Evolutionary conservation across 2,888 invertebrate genomes (phyloP).

Genomic region (Acronicta aceris): DNA sequence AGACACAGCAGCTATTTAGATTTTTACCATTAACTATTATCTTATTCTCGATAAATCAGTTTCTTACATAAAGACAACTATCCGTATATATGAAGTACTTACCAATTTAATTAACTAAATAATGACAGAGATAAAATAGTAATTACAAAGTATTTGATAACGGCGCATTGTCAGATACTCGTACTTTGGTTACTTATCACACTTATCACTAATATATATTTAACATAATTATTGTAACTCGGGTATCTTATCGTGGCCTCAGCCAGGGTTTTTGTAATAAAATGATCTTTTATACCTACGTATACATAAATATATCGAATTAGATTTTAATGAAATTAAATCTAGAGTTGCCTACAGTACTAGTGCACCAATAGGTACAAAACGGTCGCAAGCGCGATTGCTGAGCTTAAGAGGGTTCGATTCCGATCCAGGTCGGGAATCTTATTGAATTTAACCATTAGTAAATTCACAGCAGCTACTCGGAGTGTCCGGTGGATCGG

Average conservation of each 20-base stretch:
- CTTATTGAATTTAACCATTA: too few relatives aligned
- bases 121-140: conserved; percentile 48
- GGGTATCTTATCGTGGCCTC: conserved; percentile 49
- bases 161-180: conserved; percentile 53
- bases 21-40: not conserved
- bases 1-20: too few relatives aligned
- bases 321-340: not conserved
- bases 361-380: too few relatives aligned
- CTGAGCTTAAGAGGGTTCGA: too few relatives aligned
- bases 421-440: too few relatives aligned
- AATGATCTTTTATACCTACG: conserved; percentile 12
- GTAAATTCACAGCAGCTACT: too few relatives aligned
- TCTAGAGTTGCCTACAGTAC: not conserved
- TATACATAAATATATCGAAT: conserved; percentile 8
- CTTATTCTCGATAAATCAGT: not conserved
- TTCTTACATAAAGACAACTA: conserved; percentile 4
- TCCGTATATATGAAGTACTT: conserved; percentile 9
- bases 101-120: conserved; percentile 39
- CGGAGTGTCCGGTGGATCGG: too few relatives aligned
- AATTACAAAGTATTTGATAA: conserved; percentile 56
- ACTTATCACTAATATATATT: conserved; percentile 56
- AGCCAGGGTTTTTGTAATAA: conserved; percentile 16
- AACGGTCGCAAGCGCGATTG: too few relatives aligned
- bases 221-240: conserved; percentile 47
- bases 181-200: conserved; percentile 34